These are phyloP conservation scores for Neopipo cinnamomea DNA, from an alignment of 2,113 vertebrate species.

Conservation along the genomic window DNA sequence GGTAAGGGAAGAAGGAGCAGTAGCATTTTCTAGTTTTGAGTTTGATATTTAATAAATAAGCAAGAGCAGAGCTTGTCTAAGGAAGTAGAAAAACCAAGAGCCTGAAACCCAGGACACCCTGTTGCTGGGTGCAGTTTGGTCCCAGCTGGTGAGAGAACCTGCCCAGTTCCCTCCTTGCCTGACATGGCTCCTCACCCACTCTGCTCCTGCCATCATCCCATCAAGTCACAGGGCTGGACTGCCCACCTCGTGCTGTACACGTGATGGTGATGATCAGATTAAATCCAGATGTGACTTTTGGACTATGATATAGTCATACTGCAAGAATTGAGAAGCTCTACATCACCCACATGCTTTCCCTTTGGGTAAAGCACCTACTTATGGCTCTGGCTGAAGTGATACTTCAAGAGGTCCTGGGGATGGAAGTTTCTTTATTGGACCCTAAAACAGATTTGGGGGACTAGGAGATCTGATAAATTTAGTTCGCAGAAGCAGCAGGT, in stretches of 20 bases:
- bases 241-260: accelerated
- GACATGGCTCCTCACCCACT: neutral
- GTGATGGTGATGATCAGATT: neutral
- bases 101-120: neutral
- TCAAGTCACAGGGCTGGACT: neutral
- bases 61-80: neutral
- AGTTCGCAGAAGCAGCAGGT: neutral
- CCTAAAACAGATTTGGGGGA: neutral
- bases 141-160: neutral
- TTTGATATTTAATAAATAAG: neutral
- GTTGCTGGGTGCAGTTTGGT: neutral
- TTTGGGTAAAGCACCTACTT: neutral
- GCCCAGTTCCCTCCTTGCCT: neutral
- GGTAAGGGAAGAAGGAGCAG: neutral
- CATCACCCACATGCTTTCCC: neutral
- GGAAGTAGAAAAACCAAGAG: neutral
- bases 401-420: neutral
- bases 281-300: neutral
- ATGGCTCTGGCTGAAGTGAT: neutral
- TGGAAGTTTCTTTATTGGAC: neutral
- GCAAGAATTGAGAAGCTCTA: neutral
- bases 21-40: neutral
- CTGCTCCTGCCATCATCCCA: neutral
- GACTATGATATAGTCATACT: neutral
- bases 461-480: neutral